Evolutionary conservation across 2,113 vertebrate genomes (phyloP).

Genomic region (Ondatra zibethicus): DNA sequence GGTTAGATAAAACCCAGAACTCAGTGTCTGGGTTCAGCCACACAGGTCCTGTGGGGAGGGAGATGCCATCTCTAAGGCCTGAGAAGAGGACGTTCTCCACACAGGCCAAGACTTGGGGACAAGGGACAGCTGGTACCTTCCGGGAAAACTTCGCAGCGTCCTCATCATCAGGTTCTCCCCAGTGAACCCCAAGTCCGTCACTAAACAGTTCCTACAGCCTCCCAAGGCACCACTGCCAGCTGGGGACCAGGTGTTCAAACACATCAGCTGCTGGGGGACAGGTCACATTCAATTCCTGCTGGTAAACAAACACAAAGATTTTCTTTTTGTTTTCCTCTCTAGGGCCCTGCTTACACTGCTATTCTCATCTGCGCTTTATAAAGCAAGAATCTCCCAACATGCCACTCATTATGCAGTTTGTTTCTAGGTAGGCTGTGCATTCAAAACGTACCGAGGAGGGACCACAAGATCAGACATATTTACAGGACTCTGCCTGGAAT

Average conservation of each 20-base stretch:
- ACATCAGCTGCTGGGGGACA: background rate
- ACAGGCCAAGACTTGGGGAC: too few relatives aligned
- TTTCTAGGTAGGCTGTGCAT: background rate
- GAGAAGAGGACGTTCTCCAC: background rate
- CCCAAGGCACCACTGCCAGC: background rate
- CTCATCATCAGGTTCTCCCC: background rate
- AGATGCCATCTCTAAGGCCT: background rate
- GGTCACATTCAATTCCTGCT: background rate
- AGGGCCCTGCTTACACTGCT: background rate
- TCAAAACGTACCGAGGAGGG: background rate
- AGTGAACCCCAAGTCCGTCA: background rate
- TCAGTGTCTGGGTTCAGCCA: background rate
- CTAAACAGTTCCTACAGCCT: background rate
- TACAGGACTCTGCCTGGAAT: background rate
- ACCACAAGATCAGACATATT: background rate
- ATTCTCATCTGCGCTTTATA: background rate
- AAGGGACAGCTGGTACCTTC: too few relatives aligned
- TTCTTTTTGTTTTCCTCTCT: background rate
- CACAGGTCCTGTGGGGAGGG: background rate
- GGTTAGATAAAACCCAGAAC: background rate
- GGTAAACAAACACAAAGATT: too few relatives aligned
- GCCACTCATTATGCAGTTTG: accelerated
- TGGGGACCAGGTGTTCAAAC: background rate
- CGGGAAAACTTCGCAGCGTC: background rate
- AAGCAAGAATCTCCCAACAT: background rate